phyloP scores from a whole-genome alignment of 2,888 invertebrate genomes.

The Sialis lutaria region DNA sequence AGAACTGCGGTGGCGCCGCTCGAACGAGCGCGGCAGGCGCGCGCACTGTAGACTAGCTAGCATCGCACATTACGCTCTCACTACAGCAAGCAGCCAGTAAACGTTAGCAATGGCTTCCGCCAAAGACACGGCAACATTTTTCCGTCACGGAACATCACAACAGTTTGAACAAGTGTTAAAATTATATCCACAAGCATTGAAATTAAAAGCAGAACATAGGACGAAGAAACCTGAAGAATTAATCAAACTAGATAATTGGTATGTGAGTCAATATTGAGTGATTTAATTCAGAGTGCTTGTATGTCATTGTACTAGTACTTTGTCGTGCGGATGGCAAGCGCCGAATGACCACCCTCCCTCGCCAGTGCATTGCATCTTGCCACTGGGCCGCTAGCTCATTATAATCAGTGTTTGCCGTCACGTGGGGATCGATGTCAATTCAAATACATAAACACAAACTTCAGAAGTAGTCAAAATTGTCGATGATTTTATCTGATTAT shows the following conservation, averaged over 20 bases:
- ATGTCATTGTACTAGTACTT: conserved; percentile 21
- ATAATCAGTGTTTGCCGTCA: conserved; percentile 45
- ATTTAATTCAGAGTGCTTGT: conserved; percentile 7
- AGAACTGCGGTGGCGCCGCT: too few species aligned
- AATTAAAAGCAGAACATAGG: conserved; percentile 77
- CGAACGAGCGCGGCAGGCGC: not conserved
- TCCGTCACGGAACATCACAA: conserved; percentile 72
- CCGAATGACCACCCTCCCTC: conserved; percentile 43
- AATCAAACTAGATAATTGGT: conserved; percentile 90
- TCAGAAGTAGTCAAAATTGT: conserved; percentile 7
- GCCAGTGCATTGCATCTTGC: conserved; percentile 38
- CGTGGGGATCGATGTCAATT: conserved; percentile 52
- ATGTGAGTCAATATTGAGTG: conserved; percentile 30
- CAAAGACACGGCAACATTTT: conserved; percentile 87
- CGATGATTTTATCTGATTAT: not conserved
- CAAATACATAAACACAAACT: conserved; percentile 32
- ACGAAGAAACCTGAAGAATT: conserved; percentile 88
- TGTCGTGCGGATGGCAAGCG: conserved; percentile 13
- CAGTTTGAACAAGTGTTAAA: conserved; percentile 79
- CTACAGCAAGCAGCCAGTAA: conserved; percentile 11
- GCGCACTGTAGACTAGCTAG: not conserved
- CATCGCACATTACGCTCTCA: not conserved
- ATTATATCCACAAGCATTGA: conserved; percentile 80
- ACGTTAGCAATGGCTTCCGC: conserved; percentile 64
- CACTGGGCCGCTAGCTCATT: conserved; percentile 41